Base-by-base conservation (phyloP, 2,888 invertebrate species). In the Epistrophe eligans region DNA sequence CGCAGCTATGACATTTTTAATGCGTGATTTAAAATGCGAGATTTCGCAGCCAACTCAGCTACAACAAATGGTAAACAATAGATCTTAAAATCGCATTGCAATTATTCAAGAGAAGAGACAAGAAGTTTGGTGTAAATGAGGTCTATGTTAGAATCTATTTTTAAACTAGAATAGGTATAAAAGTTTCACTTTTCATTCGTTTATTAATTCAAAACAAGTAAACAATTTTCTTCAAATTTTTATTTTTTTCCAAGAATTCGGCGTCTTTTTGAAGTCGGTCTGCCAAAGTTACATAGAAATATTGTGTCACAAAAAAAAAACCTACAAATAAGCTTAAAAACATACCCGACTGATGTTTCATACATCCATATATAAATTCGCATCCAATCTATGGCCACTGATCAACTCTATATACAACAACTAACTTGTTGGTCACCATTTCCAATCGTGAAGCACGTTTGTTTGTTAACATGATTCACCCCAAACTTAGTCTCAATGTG, bases 361-460 rank as follows among this genome's bases (percentile, higher is more conserved):
- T 38, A 38, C 17, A 35, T 58, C 5, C 38, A 38, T 15, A 38
- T 15, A 57, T 11, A 57, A 0, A 28, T 2, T 55, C 15, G 15
- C 28, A 32, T 32, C 57, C 57, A 58, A 17, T 58, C 57, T 32
- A 35, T 35, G 35, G 38, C 35, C 38, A 38, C 58, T 11, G 32
- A 35, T 57, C n/a, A 57, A 10, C 1, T 24, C 24, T 24, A 15
- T 24, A 15, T 24, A 45, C n/a, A 24, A 24, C 58, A 62, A 28
- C 43, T 10, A 5, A n/a, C 40, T 58, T 48, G 66, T 67, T 72
- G 19, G 84, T 70, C 72, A 71, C 45, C 71, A 24, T 24, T 55
- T 67, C 28, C 48, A 58, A 48, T 72, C 67, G 15, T 50, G 43
- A 57, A 58, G 48, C 74, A 83, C 82, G 74, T 82, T 60, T 60